Evolutionary conservation across 1,140 invertebrate species (phyloP).

Genomic region (Drosophila sp.): DNA sequence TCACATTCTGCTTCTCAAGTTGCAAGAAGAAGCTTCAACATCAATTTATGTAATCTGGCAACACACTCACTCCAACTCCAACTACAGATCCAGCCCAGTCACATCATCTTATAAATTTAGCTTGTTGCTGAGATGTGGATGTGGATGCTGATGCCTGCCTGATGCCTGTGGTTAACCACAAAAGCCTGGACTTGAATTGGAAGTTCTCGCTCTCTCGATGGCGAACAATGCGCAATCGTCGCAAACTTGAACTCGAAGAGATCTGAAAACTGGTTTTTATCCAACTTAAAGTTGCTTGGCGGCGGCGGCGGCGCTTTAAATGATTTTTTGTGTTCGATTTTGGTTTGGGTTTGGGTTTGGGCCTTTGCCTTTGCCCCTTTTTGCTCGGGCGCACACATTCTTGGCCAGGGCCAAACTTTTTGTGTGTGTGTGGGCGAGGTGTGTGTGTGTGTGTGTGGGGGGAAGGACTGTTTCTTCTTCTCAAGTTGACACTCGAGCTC

Average conservation of each 20-base stretch:
- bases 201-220: slow-evolving; percentile 27
- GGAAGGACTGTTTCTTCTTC: background rate
- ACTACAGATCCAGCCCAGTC: slow-evolving; percentile 40
- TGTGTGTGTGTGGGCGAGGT: background rate
- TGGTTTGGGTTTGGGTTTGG: slow-evolving; percentile 9
- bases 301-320: slow-evolving; percentile 6
- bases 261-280: slow-evolving; percentile 44
- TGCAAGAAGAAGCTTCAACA: slow-evolving; percentile 68
- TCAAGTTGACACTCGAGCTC: slow-evolving; percentile 4
- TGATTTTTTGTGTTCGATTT: slow-evolving; percentile 43
- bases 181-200: slow-evolving; percentile 48
- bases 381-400: background rate
- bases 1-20: slow-evolving; percentile 56
- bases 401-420: slow-evolving; percentile 25
- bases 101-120: slow-evolving; percentile 80
- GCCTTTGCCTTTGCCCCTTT: too few species aligned
- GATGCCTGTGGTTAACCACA: slow-evolving; percentile 77
- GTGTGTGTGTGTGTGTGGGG: slow-evolving; percentile 5
- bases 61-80: slow-evolving; percentile 39
- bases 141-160: background rate
- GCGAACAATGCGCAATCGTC: slow-evolving; percentile 46
- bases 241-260: slow-evolving; percentile 24
- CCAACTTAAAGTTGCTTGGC: background rate
- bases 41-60: slow-evolving; percentile 80
- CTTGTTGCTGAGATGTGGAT: slow-evolving; percentile 44